Evolutionary conservation across 2,888 invertebrate genomes (phyloP), one percentile per base, ranked within the genome.

Genomic region (Amitus sp.): DNA sequence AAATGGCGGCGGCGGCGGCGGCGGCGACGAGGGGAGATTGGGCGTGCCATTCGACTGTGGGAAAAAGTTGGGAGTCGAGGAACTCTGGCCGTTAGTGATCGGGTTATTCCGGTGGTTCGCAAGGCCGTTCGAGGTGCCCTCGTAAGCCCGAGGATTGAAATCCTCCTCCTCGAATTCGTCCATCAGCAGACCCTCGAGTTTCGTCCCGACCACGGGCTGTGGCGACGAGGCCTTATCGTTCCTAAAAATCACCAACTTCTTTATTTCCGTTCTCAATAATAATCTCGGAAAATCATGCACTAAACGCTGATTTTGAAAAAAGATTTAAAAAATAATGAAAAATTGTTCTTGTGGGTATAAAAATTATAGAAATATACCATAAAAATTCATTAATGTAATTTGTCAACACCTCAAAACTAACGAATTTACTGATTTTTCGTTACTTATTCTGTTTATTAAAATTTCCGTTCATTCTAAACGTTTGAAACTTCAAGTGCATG

Each of bases 131-230:
- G 78, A 72, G 0, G 86, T 86, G 49, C 85, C 88, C 79, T 94
- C 94, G 70, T 87, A 90, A 15, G 94, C 94, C 63, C 95, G 87
- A 0, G 96, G 95, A 85, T 96, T 93, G 78, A 96, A 96, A 82
- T 94, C 91, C 83, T 83, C 82, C 83, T 83, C 82, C 49, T 95
- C 93, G 52, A 94, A 89, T 78, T 94, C 92, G 75, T 92, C 90
- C 72, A 93, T 85, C 9, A 93, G 80, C 13, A 92, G 80, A 30
- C 90, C 91, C 80, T 93, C 93, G 65, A 92, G 85, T 83, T 91
- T 92, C 37, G 92, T 90, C 66, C 91, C 92, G 54, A 92, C 91
- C 34, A 87, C 84, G 28, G 90, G 90, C 71, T 88, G 86, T 75
- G 82, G 69, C 15, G 69, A 66, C 17, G 75, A 62, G 6, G 73